Conservation (phyloP, 2,797 vertebrate genomes). For the Saguinus oedipus region DNA sequence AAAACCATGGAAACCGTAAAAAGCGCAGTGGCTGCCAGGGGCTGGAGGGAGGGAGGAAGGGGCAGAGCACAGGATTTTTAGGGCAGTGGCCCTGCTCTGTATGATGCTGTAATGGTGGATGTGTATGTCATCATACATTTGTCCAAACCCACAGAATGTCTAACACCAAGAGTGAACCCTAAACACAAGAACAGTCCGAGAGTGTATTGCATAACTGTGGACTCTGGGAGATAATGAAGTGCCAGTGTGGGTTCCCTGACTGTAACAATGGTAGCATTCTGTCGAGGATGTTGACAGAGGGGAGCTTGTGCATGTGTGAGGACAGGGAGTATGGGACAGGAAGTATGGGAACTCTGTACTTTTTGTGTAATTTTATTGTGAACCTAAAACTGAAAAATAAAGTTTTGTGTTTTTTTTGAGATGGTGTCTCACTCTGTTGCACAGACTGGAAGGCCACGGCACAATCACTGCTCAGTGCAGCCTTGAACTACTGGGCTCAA, state of each 20-base stretch:
- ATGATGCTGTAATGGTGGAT: not conserved
- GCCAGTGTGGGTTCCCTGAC: not conserved
- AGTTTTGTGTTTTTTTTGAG: not conserved
- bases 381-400: not conserved
- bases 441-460: not conserved
- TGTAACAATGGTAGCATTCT: not conserved
- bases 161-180: not conserved
- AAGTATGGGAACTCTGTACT: not conserved
- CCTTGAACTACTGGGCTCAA: not conserved
- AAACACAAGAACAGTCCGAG: not conserved
- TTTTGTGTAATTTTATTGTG: not conserved
- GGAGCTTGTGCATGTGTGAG: not conserved
- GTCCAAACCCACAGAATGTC: not conserved
- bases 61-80: not conserved
- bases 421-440: not conserved
- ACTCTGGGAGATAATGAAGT: not conserved
- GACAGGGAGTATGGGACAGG: not conserved
- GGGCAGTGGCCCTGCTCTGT: not conserved
- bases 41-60: too few species aligned
- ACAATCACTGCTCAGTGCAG: not conserved
- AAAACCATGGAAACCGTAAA: not conserved
- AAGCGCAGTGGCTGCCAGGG: not conserved
- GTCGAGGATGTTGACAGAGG: not conserved
- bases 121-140: not conserved
- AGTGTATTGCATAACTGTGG: not conserved